A percentile compares a stretch with the other conserved stretches of the same genome.
Evolutionary conservation across 2,888 invertebrate genomes (phyloP).

Genomic region (Cosmia trapezina): DNA sequence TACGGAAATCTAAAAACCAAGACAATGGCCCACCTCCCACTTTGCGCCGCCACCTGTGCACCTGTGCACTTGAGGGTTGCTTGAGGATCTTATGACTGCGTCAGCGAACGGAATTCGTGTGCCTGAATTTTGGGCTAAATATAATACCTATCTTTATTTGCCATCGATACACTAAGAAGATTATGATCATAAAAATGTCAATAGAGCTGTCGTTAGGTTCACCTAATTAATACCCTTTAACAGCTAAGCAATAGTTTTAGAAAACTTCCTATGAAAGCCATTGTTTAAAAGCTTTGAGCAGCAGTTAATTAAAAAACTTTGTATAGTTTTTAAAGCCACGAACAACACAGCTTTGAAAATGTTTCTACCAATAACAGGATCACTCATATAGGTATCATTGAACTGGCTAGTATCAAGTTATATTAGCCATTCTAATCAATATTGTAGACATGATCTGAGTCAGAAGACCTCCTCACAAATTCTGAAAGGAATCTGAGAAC

Average conservation of each 20-base stretch:
- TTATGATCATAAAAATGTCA: background rate
- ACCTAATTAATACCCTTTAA: background rate
- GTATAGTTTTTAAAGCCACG: background rate
- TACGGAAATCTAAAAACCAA: too few species aligned
- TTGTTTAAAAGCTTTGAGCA: background rate
- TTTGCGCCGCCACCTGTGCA: too few species aligned
- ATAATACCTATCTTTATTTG: too few species aligned
- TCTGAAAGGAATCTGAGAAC: slow-evolving; percentile 32
- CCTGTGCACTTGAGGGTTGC: too few species aligned
- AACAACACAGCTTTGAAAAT: background rate
- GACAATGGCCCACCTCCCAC: too few species aligned
- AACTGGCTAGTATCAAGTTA: background rate
- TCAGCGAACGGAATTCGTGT: too few species aligned
- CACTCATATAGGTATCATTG: too few species aligned
- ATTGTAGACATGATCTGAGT: slow-evolving; percentile 5
- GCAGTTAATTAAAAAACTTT: background rate
- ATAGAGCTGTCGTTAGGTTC: background rate
- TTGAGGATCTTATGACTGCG: too few species aligned
- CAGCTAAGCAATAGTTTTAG: background rate
- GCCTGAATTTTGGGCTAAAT: too few species aligned
- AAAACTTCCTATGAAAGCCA: background rate
- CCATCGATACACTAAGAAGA: too few species aligned
- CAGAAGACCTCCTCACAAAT: slow-evolving; percentile 1
- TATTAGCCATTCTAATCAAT: slow-evolving; percentile 10
- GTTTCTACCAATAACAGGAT: background rate